Conservation (phyloP, 2,888 invertebrate species). For the Cephus runcator region DNA sequence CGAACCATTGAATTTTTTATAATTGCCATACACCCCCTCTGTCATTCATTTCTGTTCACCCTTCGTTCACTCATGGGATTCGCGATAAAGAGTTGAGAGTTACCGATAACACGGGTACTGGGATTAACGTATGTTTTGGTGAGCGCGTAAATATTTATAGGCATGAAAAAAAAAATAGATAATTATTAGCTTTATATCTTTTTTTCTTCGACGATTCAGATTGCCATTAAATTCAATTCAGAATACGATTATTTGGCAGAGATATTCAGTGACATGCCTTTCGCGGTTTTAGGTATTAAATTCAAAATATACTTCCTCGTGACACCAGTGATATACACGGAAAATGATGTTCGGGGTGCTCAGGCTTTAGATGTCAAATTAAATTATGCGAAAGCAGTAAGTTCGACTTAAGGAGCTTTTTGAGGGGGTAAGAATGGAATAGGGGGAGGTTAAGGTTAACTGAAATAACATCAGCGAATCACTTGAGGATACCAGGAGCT, state of each 20-base stretch:
- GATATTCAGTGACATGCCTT: neutral
- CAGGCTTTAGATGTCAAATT: neutral
- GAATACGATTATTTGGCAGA: neutral
- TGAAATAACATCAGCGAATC: neutral
- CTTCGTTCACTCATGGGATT: neutral
- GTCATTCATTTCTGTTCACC: neutral
- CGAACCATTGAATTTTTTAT: constrained; percentile 46
- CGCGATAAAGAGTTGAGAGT: neutral
- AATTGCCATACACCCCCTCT: neutral
- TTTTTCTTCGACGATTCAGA: neutral
- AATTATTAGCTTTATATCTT: neutral
- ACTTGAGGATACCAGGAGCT: neutral
- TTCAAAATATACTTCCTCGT: neutral
- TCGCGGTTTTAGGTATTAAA: neutral
- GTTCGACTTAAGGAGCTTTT: neutral
- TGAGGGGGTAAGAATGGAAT: neutral
- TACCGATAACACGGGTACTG: neutral
- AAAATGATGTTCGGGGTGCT: neutral
- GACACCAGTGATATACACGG: neutral
- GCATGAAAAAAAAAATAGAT: neutral
- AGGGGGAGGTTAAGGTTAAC: neutral
- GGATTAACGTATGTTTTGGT: neutral
- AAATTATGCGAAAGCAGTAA: neutral
- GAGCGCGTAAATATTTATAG: neutral
- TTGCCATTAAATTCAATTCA: neutral